Evolutionary conservation across 1,140 invertebrate genomes (phyloP).

Genomic region (Halesus radiatus): DNA sequence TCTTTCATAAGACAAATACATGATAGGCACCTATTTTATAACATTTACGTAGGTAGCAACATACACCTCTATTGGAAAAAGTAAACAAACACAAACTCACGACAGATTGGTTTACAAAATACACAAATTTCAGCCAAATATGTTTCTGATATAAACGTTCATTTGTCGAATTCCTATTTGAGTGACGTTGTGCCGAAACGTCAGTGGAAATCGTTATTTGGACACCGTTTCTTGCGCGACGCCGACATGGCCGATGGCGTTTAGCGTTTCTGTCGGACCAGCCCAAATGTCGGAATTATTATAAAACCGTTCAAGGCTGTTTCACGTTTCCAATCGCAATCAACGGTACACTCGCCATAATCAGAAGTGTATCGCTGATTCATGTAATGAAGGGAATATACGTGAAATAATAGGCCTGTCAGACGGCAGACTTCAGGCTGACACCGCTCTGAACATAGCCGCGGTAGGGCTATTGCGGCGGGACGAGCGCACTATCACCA

Average conservation of each 20-base stretch:
- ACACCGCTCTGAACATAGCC: conserved; percentile 43
- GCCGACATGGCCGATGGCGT: background rate
- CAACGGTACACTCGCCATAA: background rate
- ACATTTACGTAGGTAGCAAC: no score
- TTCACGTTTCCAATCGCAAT: background rate
- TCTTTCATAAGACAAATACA: no score
- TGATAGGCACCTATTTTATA: no score
- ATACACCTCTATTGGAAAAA: no score
- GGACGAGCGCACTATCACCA: conserved; percentile 26
- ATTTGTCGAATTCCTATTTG: no score
- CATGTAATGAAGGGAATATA: background rate
- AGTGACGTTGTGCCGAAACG: no score
- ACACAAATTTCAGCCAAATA: no score
- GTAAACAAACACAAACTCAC: no score
- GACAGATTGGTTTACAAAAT: no score
- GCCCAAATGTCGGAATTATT: background rate
- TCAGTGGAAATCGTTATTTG: no score
- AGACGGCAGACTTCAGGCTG: background rate
- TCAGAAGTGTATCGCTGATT: background rate
- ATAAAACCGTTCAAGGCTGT: background rate
- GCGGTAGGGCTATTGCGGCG: conserved; percentile 41
- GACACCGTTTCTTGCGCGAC: background rate
- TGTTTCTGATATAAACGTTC: no score
- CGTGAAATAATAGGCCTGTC: background rate
- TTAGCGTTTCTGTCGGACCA: background rate